These are phyloP conservation scores for Lethrus apterus DNA, from an alignment of 1,140 invertebrate species.

Conservation along the genomic window DNA sequence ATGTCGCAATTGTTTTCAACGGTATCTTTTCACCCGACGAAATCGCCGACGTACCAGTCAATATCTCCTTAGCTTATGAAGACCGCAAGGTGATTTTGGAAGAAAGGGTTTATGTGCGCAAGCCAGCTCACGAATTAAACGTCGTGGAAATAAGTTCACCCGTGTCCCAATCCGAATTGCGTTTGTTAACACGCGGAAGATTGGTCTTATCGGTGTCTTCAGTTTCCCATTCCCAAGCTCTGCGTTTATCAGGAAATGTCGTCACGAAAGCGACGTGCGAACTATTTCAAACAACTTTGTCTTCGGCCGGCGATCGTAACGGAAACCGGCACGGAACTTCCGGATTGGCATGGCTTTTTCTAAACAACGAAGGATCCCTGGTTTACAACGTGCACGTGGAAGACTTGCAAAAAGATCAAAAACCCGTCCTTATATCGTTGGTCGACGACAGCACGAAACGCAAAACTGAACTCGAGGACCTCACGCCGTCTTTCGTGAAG, in stretches of 20 bases:
- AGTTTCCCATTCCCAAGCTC: conserved; percentile 49
- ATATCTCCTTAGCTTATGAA: conserved; percentile 59
- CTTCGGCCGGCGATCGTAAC: conserved; percentile 41
- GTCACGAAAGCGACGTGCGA: conserved; percentile 69
- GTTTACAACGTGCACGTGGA: conserved; percentile 63
- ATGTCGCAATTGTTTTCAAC: conserved; percentile 74
- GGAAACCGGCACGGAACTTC: conserved; percentile 38
- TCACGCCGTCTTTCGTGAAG: conserved; percentile 50
- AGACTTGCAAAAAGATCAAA: conserved; percentile 37
- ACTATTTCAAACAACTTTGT: conserved; percentile 64
- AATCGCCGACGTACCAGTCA: conserved; percentile 56
- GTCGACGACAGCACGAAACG: conserved; percentile 62
- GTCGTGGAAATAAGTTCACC: conserved; percentile 65
- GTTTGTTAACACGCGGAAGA: conserved; percentile 62
- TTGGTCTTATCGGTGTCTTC: conserved; percentile 60
- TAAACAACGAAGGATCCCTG: conserved; percentile 65
- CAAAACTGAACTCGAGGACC: conserved; percentile 60
- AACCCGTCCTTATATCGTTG: conserved; percentile 59
- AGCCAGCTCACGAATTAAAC: conserved; percentile 67
- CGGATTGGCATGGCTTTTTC: conserved; percentile 71
- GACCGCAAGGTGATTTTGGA: conserved; percentile 64
- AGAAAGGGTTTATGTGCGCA: conserved; percentile 50
- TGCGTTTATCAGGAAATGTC: conserved; percentile 58
- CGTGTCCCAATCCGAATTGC: conserved; percentile 60
- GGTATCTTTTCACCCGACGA: conserved; percentile 65